A percentile compares a stretch with the other conserved stretches of the same genome.
phyloP scores from a whole-genome alignment of 2,113 vertebrate species.

The Corydoras sp. region DNA sequence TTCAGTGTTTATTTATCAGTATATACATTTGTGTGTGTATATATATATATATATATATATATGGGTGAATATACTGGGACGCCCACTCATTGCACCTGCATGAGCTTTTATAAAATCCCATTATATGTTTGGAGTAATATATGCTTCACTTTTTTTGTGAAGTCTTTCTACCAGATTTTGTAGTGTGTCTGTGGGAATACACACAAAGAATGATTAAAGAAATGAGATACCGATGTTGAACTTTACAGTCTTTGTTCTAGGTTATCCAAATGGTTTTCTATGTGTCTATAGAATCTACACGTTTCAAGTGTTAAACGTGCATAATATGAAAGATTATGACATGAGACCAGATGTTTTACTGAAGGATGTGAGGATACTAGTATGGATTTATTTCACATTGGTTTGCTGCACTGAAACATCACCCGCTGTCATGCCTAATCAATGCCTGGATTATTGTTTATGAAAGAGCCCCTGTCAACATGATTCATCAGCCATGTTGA shows the following conservation, averaged over 20 bases:
- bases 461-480: conserved; percentile 40
- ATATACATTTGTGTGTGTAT: neutral
- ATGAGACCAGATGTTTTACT: neutral
- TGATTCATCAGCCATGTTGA: conserved; percentile 48
- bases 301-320: too few species aligned
- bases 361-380: neutral
- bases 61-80: neutral
- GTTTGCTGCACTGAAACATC: neutral
- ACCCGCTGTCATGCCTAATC: conserved; percentile 54
- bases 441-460: conserved; percentile 60
- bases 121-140: neutral
- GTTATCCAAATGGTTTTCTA: too few species aligned
- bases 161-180: too few species aligned
- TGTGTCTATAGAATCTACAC: too few species aligned
- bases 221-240: too few species aligned
- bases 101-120: neutral
- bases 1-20: neutral
- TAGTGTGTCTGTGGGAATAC: too few species aligned
- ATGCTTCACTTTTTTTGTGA: too few species aligned
- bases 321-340: neutral
- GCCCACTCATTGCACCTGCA: neutral
- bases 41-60: neutral
- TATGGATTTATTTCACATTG: too few species aligned
- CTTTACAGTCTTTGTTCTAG: too few species aligned
- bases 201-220: too few species aligned